Percentiles rank a stretch among this genome's conserved stretches.
Evolutionary conservation across 2,797 vertebrate species (phyloP).

Genomic region (Rhynchonycteris naso): DNA sequence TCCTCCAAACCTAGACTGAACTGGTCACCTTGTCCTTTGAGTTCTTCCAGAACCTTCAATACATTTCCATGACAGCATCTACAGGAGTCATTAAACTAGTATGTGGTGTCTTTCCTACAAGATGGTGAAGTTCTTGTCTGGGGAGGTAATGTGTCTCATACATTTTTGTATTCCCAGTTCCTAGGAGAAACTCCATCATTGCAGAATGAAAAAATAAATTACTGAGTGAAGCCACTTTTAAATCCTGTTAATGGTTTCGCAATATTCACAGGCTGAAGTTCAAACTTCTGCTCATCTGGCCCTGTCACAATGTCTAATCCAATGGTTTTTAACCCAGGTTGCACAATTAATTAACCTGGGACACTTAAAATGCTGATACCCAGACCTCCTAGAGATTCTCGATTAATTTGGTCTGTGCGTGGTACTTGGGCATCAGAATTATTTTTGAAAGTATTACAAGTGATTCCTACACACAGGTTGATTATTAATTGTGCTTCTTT

Average conservation of each 20-base stretch:
- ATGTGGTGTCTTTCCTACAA: neutral
- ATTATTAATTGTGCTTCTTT: neutral
- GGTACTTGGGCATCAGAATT: neutral
- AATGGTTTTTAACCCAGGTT: neutral
- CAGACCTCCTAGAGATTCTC: neutral
- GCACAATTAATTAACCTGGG: neutral
- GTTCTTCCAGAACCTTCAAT: neutral
- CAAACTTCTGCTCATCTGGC: neutral
- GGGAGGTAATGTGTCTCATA: neutral
- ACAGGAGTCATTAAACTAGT: neutral
- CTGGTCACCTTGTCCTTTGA: neutral
- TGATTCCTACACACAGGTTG: neutral
- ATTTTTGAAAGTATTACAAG: neutral
- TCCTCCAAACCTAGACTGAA: neutral
- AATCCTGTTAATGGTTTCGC: neutral
- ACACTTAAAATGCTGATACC: neutral
- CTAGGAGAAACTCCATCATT: neutral
- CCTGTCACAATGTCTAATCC: neutral
- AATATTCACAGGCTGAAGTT: neutral
- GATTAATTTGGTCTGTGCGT: neutral
- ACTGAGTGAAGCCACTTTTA: neutral
- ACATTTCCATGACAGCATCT: neutral
- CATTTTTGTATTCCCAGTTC: neutral
- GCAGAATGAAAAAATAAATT: neutral
- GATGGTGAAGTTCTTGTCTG: neutral